Evolutionary conservation across 2,888 invertebrate species (phyloP), one percentile per base, ranked within the genome.

Genomic region (Coelinius sp.): DNA sequence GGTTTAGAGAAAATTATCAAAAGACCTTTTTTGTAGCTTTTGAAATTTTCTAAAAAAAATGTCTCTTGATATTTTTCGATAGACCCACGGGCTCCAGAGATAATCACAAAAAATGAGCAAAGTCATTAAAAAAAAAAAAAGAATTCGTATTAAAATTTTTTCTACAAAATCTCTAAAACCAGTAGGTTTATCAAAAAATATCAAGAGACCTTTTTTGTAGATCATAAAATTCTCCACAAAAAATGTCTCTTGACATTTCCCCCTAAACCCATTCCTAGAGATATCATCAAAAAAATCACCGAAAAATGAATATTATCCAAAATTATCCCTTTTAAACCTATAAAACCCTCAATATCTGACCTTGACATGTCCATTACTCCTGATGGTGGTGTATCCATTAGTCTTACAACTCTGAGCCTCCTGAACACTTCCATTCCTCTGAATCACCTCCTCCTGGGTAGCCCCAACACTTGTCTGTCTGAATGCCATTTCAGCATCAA

Each of bases 291-390:
- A 44, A n/a, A 44, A 44, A 14, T 44, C 35, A 5, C 49, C 49
- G n/a, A 20, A 20, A 14, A 52, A 52, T 24, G 8, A 49, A 22
- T 8, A 20, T 49, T 52, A 4, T n/a, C 2, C n/a, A 10, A 41
- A 41, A 41, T 52, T 52, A 2, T 38, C 1, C 3, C 10, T 38
- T 38, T n/a, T 0, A 41, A 41, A n/a, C 27, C n/a, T 5, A 53
- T 2, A 25, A 27, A 27, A n/a, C n/a, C 8, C 35, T 6, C 8
- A 24, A 3, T 8, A 31, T 80, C 83, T 80, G 77, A 84, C 85
- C 79, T 79, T 76, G 52, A 81, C 73, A 76, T 79, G 78, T 64
- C 78, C 81, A 74, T 82, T 83, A 68, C 75, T 78, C 41, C 71
- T 73, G 7, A 70, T 56, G 38, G 41, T 78, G 14, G 76, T 69